These are phyloP conservation scores for Mesoclemmys tuberculata DNA, from an alignment of 2,113 vertebrate species.

Conservation along the genomic window DNA sequence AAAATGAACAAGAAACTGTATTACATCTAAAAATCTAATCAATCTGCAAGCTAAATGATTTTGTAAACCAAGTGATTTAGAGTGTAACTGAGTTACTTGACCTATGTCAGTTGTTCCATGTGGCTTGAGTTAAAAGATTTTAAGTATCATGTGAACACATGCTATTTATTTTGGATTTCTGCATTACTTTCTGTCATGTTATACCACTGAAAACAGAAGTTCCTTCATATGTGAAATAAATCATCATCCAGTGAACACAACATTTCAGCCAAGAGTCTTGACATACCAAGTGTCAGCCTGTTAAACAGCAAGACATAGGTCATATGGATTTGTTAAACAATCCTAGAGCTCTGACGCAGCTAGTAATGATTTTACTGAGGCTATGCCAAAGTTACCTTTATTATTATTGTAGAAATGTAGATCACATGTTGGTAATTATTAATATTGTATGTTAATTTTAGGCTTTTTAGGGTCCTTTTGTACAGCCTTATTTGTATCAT, in stretches of 20 bases:
- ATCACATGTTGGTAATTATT: neutral
- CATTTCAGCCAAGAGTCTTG: neutral
- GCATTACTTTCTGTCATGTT: slow-evolving; percentile 44
- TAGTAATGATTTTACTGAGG: neutral
- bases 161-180: slow-evolving; percentile 40
- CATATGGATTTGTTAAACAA: neutral
- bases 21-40: neutral
- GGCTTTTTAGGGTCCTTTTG: slow-evolving; percentile 94
- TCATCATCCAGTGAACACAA: neutral
- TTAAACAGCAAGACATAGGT: neutral
- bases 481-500: slow-evolving; percentile 92
- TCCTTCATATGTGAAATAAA: neutral
- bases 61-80: neutral
- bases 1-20: slow-evolving; percentile 21
- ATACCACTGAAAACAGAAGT: slow-evolving; percentile 16
- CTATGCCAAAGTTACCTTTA: neutral
- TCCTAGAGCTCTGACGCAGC: neutral
- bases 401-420: neutral
- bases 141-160: neutral
- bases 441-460: slow-evolving; percentile 57
- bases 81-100: slow-evolving; percentile 31
- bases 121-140: slow-evolving; percentile 43
- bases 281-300: neutral
- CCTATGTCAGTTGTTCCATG: neutral
- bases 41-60: neutral